Conservation (phyloP, 1,140 invertebrate genomes). For the Agraylea sexmaculata region DNA sequence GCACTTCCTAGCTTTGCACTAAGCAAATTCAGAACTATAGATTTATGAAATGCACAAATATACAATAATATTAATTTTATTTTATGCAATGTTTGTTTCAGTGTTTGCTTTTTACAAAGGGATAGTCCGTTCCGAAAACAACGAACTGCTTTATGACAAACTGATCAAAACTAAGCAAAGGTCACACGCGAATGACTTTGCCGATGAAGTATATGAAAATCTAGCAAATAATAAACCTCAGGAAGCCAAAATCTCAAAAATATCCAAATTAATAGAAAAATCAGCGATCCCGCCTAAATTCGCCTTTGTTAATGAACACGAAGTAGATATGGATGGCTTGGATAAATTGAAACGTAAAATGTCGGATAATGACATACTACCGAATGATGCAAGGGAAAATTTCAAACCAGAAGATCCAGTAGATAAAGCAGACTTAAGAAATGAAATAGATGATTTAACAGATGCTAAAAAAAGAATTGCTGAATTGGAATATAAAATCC, state of each 20-base stretch:
- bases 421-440: slow-evolving; percentile 14
- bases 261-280: too few relatives aligned
- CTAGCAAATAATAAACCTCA: slow-evolving; percentile 6
- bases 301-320: slow-evolving; percentile 18
- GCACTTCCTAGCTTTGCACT: too few relatives aligned
- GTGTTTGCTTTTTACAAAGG: slow-evolving; percentile 19
- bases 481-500: slow-evolving; percentile 59
- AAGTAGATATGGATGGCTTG: slow-evolving; percentile 15
- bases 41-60: too few relatives aligned
- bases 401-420: slow-evolving; percentile 14
- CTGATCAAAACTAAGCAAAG: slow-evolving; percentile 9
- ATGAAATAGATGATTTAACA: slow-evolving; percentile 40
- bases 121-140: slow-evolving; percentile 16
- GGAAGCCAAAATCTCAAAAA: background rate
- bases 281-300: slow-evolving; percentile 11
- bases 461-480: slow-evolving; percentile 51
- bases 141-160: slow-evolving; percentile 8
- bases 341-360: slow-evolving; percentile 14
- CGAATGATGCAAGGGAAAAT: slow-evolving; percentile 18
- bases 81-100: too few relatives aligned
- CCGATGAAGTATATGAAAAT: slow-evolving; percentile 14
- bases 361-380: slow-evolving; percentile 15
- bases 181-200: slow-evolving; percentile 17
- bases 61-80: too few relatives aligned
- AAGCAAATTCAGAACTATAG: too few relatives aligned